A percentile compares a stretch with the other conserved stretches of the same genome.
These are phyloP conservation scores for Parotocinclus haroldoi DNA, from an alignment of 2,797 vertebrate genomes.

Conservation along the genomic window DNA sequence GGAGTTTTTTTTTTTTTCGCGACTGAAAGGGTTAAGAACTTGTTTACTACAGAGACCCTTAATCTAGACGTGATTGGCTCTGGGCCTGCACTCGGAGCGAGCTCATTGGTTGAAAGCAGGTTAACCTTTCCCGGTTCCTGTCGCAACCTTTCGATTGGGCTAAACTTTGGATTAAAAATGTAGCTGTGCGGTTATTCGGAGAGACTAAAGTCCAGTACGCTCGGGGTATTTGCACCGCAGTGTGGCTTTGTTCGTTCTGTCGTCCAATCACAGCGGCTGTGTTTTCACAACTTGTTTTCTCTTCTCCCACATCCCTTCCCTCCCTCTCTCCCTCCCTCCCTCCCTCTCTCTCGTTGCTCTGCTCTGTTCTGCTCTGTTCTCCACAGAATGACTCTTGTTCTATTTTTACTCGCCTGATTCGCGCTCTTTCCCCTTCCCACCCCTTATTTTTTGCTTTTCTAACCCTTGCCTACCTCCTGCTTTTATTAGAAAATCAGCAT, in stretches of 20 bases:
- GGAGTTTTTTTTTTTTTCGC: slow-evolving; percentile 10
- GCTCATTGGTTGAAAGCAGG: slow-evolving; percentile 50
- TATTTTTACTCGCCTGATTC: slow-evolving; percentile 68
- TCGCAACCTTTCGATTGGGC: too few species aligned
- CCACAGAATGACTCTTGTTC: slow-evolving; percentile 59
- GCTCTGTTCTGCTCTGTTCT: slow-evolving; percentile 45
- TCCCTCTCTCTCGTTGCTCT: slow-evolving; percentile 48
- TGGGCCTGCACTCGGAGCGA: slow-evolving; percentile 41
- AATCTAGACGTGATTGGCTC: slow-evolving; percentile 57
- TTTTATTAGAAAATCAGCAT: slow-evolving; percentile 50
- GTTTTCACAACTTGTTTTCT: slow-evolving; percentile 66
- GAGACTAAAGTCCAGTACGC: neutral
- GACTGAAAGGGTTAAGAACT: slow-evolving; percentile 56
- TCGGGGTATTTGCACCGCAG: too few species aligned
- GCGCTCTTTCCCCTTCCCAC: slow-evolving; percentile 51
- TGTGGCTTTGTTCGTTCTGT: slow-evolving; percentile 6
- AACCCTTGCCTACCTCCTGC: slow-evolving; percentile 54
- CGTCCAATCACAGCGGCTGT: slow-evolving; percentile 61
- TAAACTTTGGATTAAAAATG: too few species aligned
- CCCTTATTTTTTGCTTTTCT: slow-evolving; percentile 55
- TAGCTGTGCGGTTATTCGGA: neutral
- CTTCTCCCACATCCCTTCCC: slow-evolving; percentile 39
- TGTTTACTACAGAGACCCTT: slow-evolving; percentile 58
- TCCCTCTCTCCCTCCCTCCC: slow-evolving; percentile 49
- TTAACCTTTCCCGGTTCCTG: slow-evolving; percentile 50